Evolutionary conservation across 2,113 vertebrate genomes (phyloP), one percentile per base, ranked within the genome.

Genomic region (Chaetodon auriga): DNA sequence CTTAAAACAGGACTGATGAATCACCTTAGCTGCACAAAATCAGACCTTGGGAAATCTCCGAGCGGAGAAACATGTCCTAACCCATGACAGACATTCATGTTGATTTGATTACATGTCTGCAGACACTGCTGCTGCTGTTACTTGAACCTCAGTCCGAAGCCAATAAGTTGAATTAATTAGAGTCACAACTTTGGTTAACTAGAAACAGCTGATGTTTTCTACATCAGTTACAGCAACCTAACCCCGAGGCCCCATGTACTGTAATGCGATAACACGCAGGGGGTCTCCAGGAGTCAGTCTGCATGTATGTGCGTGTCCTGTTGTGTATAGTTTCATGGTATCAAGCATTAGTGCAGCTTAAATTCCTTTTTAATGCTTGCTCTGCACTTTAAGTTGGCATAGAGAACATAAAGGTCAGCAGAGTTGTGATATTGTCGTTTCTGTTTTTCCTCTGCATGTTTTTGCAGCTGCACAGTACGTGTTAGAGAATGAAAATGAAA

Each of bases 141-240:
- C 86, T 91, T 48, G 75, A 81, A 75, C 30, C 76, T 74, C 58
- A n/a, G 62, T 53, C 61, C 49, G 15, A 68, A 76, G 74, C 84
- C 90, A 94, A 90, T 85, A 73, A 76, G 78, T 84, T 90, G 68
- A 92, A 82, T 79, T 93, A 87, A 95, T 94, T 88, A 38, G 90
- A 93, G 92, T 94, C 92, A 94, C 93, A 89, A 84, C 80, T 90
- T 82, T 65, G 62, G 61, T 21, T 93, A 95, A 95, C 86, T 87
- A 76, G 76, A 95, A 95, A 89, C 94, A 92, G 93, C 93, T 96
- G 95, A 95, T 96, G 91, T 96, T 95, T 94, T 92, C 72, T 87
- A 41, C 89, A 75, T 43, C 23, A 58, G 84, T 86, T 80, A 86
- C 55, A 89, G 63, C 43, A 75, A 2, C 74, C 57, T 14, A 64